Percentiles rank a stretch among this genome's conserved stretches.
These are phyloP conservation scores for Microcebus jonahi DNA, from an alignment of 2,113 vertebrate species.

Conservation along the genomic window DNA sequence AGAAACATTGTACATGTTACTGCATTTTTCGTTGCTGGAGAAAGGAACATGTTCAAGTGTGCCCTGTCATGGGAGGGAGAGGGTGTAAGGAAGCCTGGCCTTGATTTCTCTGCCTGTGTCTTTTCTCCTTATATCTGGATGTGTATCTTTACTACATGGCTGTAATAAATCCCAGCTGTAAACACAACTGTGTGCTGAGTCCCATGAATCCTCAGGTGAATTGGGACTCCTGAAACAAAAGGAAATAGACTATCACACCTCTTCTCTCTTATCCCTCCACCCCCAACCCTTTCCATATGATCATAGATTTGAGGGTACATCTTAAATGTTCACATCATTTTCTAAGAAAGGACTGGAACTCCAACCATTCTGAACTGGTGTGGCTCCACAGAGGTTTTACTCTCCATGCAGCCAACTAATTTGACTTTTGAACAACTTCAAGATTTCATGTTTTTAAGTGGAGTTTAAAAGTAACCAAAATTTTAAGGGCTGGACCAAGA, in stretches of 20 bases:
- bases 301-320: conserved; percentile 1
- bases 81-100: background rate
- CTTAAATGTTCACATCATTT: background rate
- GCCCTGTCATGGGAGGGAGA: background rate
- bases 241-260: background rate
- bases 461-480: background rate
- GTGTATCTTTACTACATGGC: background rate
- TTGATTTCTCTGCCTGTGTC: background rate
- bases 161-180: background rate
- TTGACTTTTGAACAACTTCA: background rate
- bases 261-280: background rate
- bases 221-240: background rate
- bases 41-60: background rate
- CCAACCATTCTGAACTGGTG: background rate
- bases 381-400: background rate
- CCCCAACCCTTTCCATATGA: background rate
- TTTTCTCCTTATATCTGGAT: background rate
- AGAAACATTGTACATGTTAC: background rate
- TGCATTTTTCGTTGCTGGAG: background rate
- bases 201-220: background rate
- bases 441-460: background rate
- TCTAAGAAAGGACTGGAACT: background rate
- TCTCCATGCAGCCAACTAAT: background rate
- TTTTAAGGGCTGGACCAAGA: background rate
- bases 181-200: background rate